phyloP scores from a whole-genome alignment of 2,113 vertebrate genomes.

The Etheostoma cragini region DNA sequence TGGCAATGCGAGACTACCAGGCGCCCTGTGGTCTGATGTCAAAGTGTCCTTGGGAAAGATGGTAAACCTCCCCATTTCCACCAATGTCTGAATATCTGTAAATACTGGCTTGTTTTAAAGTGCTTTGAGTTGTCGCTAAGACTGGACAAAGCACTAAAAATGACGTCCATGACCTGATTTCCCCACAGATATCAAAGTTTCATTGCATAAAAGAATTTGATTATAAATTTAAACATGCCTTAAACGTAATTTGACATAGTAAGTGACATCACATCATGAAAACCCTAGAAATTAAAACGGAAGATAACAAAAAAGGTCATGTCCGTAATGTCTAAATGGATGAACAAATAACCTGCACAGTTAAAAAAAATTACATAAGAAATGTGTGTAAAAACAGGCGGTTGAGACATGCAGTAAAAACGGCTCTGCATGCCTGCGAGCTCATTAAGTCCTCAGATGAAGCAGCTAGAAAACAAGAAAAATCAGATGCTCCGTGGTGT shows the following conservation, averaged over 20 bases:
- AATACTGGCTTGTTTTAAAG: too few relatives aligned
- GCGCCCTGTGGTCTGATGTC: background rate
- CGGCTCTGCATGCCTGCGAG: background rate
- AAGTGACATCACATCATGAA: background rate
- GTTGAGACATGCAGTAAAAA: background rate
- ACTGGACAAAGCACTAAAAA: too few relatives aligned
- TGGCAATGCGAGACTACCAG: background rate
- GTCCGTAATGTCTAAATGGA: background rate
- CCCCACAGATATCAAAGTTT: background rate
- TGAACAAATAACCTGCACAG: constrained; percentile 2
- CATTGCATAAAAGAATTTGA: background rate
- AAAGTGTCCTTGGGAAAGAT: background rate
- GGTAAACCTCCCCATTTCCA: too few relatives aligned
- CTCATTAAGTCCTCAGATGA: constrained; percentile 52
- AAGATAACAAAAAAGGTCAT: background rate
- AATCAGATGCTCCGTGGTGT: background rate
- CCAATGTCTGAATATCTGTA: too few relatives aligned
- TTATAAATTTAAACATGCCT: background rate
- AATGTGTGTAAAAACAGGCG: background rate
- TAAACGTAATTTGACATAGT: too few relatives aligned
- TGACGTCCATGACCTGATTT: background rate
- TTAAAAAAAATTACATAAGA: constrained; percentile 3
- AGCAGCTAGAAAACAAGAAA: constrained; percentile 7
- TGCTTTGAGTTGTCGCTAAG: too few relatives aligned
- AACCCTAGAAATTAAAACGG: background rate